A percentile compares a stretch with the other conserved stretches of the same genome.
phyloP scores from a whole-genome alignment of 2,888 invertebrate species.

The Chrysodeixis includens region DNA sequence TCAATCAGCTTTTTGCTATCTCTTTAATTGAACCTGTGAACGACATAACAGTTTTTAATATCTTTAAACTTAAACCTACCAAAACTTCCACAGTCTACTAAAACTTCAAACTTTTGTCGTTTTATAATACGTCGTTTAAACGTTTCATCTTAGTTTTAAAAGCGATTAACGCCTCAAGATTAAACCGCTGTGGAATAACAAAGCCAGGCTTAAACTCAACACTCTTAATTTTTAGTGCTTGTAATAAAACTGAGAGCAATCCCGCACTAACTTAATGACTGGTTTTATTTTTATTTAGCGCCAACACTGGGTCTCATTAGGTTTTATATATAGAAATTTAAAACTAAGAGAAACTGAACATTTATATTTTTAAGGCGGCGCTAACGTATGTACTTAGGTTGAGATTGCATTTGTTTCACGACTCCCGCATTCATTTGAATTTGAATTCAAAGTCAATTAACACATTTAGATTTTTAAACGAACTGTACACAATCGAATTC shows the following conservation, averaged over 20 bases:
- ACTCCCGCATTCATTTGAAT: too few species aligned
- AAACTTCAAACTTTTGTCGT: constrained; percentile 34
- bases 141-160: constrained; percentile 58
- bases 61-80: constrained; percentile 22
- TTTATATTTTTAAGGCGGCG: too few species aligned
- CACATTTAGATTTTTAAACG: too few species aligned
- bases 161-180: constrained; percentile 51
- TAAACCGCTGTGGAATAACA: constrained; percentile 41
- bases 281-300: constrained; percentile 28
- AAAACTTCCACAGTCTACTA: constrained; percentile 31
- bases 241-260: constrained; percentile 44
- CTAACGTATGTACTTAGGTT: too few species aligned
- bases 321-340: constrained; percentile 25
- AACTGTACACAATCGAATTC: too few species aligned
- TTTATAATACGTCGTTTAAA: constrained; percentile 45
- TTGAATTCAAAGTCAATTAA: too few species aligned
- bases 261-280: constrained; percentile 44
- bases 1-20: neutral
- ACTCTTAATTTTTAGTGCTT: constrained; percentile 48
- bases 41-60: neutral
- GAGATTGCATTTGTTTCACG: too few species aligned
- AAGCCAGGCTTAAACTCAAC: constrained; percentile 32
- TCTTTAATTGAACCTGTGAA: neutral
- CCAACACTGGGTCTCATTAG: constrained; percentile 22
- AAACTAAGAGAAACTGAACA: neutral